Conservation (phyloP, 2,797 vertebrate genomes). For the Rhinella marina region DNA sequence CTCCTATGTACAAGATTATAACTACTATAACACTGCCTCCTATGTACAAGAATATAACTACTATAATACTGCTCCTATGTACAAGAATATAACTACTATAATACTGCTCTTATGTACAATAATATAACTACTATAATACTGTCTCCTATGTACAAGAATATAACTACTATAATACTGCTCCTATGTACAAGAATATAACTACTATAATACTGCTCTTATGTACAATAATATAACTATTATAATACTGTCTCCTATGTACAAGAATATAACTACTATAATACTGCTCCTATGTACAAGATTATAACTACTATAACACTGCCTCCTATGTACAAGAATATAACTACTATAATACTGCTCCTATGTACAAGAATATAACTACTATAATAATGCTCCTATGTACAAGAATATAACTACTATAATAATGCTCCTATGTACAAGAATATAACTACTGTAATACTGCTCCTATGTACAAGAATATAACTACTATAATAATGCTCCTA, state of each 20-base stretch:
- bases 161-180: constrained; percentile 10
- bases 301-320: not conserved
- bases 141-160: not conserved
- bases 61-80: not conserved
- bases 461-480: not conserved
- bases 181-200: not conserved
- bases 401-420: constrained; percentile 11
- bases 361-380: not conserved
- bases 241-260: not conserved
- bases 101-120: not conserved
- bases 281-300: not conserved
- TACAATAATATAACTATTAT: constrained; percentile 1
- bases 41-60: not conserved
- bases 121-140: not conserved
- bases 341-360: constrained; percentile 12
- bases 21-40: not conserved
- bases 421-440: not conserved
- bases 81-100: constrained; percentile 12
- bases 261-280: constrained; percentile 6
- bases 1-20: not conserved
- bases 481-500: not conserved
- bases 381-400: constrained; percentile 5
- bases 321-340: not conserved
- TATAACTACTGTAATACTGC: no score
- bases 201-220: not conserved